Evolutionary conservation across 1,140 invertebrate species (phyloP).

Genomic region (Eupristina koningsbergeri): DNA sequence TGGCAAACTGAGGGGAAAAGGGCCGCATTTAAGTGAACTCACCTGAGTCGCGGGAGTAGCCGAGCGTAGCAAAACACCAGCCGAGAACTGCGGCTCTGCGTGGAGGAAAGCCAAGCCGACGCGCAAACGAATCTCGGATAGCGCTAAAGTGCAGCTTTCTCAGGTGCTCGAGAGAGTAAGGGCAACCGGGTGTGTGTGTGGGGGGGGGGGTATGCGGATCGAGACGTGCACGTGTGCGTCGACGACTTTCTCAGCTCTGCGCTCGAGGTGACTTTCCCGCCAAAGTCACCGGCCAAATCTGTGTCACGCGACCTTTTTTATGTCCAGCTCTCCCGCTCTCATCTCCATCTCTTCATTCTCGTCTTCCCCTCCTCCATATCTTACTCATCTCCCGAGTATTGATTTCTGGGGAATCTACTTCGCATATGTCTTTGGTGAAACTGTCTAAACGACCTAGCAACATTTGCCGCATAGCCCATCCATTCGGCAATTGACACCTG

Average conservation of each 20-base stretch:
- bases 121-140: conserved; percentile 39
- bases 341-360: neutral
- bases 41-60: too few relatives aligned
- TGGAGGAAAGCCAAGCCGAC: conserved; percentile 1
- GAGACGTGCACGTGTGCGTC: neutral
- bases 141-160: neutral
- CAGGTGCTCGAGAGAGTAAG: neutral
- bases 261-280: neutral
- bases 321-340: neutral
- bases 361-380: too few relatives aligned
- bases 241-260: neutral
- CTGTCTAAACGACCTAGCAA: too few relatives aligned
- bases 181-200: neutral
- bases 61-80: neutral
- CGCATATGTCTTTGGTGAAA: too few relatives aligned
- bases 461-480: too few relatives aligned
- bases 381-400: too few relatives aligned
- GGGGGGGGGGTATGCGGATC: neutral
- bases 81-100: conserved; percentile 23
- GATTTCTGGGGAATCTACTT: too few relatives aligned
- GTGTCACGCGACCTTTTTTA: neutral
- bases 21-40: too few relatives aligned
- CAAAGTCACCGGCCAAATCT: neutral
- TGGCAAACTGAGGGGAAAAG: too few relatives aligned
- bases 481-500: too few relatives aligned